These are phyloP conservation scores for Peromyscus californicus DNA, from an alignment of 2,113 vertebrate genomes.

Conservation along the genomic window DNA sequence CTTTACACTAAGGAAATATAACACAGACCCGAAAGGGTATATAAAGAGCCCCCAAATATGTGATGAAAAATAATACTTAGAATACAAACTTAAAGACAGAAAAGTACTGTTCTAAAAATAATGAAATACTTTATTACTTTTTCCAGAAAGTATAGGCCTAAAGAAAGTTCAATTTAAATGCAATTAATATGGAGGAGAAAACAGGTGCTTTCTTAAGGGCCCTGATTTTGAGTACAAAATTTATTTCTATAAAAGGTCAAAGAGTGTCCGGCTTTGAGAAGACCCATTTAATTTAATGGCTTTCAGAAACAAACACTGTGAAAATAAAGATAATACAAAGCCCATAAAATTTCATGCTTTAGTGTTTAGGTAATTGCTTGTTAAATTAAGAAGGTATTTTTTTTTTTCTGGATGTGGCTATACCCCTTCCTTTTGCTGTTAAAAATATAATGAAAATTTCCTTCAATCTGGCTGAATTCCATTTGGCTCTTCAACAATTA, in stretches of 20 bases:
- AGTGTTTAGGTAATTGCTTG: constrained; percentile 80
- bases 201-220: constrained; percentile 23
- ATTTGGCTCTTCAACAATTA: constrained; percentile 28
- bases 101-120: constrained; percentile 49
- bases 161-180: constrained; percentile 57
- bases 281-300: constrained; percentile 75
- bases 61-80: constrained; percentile 36
- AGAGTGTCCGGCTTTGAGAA: constrained; percentile 48
- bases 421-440: constrained; percentile 36
- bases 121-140: constrained; percentile 36
- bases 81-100: constrained; percentile 41
- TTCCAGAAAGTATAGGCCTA: constrained; percentile 36
- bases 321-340: constrained; percentile 75
- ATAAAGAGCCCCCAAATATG: not conserved
- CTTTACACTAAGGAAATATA: constrained; percentile 42
- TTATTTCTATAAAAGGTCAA: constrained; percentile 66
- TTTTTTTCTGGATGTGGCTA: constrained; percentile 52
- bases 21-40: constrained; percentile 10
- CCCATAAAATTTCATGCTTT: constrained; percentile 77
- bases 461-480: constrained; percentile 41
- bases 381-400: constrained; percentile 79
- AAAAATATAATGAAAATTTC: constrained; percentile 55
- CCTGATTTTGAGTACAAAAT: constrained; percentile 47
- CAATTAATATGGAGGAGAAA: constrained; percentile 61
- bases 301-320: constrained; percentile 77